A percentile compares a stretch with the other conserved stretches of the same genome.
These are phyloP conservation scores for Eolophus roseicapilla DNA, from an alignment of 2,113 vertebrate species.

Conservation along the genomic window DNA sequence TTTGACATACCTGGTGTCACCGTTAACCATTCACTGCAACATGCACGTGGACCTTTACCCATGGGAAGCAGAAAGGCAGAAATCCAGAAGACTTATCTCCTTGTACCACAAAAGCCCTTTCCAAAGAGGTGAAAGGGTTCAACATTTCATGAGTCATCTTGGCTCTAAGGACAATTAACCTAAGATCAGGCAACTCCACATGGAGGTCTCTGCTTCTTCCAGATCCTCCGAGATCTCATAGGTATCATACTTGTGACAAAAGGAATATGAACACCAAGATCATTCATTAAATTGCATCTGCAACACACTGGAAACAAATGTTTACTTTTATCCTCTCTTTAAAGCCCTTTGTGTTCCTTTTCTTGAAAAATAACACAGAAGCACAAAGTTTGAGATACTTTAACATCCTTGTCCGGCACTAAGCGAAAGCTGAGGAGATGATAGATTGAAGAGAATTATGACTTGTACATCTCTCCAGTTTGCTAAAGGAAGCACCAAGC, in stretches of 20 bases:
- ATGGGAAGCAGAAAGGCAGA: neutral
- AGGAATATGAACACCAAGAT: neutral
- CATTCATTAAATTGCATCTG: neutral
- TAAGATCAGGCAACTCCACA: neutral
- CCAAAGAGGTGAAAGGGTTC: neutral
- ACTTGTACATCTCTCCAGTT: neutral
- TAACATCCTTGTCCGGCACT: neutral
- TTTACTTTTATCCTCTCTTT: neutral
- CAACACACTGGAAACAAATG: neutral
- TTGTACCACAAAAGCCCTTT: neutral
- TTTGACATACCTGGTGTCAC: neutral
- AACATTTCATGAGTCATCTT: neutral
- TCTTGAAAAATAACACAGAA: neutral
- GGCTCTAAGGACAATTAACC: neutral
- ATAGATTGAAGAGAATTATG: neutral
- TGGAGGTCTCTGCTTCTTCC: neutral
- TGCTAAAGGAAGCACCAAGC: accelerated
- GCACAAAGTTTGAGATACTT: neutral
- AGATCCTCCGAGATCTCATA: neutral
- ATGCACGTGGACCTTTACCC: neutral
- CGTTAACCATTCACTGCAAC: accelerated
- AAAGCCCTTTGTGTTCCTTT: neutral
- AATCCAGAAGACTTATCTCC: neutral
- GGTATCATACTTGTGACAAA: neutral
- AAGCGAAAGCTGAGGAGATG: neutral